Conservation (phyloP, 1,140 invertebrate species). For the Mylabris phalerata region DNA sequence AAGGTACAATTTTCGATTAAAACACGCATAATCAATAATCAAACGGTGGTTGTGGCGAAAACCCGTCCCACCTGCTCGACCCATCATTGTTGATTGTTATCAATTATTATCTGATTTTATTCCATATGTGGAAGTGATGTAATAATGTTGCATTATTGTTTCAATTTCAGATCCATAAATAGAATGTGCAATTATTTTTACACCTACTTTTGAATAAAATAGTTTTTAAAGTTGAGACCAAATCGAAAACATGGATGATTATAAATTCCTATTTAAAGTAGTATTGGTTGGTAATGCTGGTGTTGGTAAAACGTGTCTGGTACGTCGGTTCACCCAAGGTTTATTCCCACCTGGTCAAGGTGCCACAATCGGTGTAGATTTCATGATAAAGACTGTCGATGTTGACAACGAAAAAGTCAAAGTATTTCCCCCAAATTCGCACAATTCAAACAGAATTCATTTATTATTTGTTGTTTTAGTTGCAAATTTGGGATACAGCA, state of each 20-base stretch:
- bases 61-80: too few species aligned
- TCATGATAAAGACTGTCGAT: slow-evolving; percentile 98
- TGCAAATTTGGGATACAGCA: slow-evolving; percentile 98
- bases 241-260: slow-evolving; percentile 78
- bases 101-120: too few species aligned
- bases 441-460: neutral
- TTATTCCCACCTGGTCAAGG: slow-evolving; percentile 95
- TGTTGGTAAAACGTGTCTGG: slow-evolving; percentile 90
- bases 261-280: slow-evolving; percentile 97
- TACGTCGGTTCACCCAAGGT: slow-evolving; percentile 85
- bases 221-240: neutral
- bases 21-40: too few species aligned
- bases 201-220: neutral
- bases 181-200: slow-evolving; percentile 14
- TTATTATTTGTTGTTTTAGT: slow-evolving; percentile 48
- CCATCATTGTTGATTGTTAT: too few species aligned
- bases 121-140: too few species aligned
- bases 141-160: too few species aligned
- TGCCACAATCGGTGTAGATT: slow-evolving; percentile 98
- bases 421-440: slow-evolving; percentile 50
- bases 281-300: slow-evolving; percentile 92
- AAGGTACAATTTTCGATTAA: too few species aligned
- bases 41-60: too few species aligned
- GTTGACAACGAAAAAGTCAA: slow-evolving; percentile 98
- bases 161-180: slow-evolving; percentile 2